Base-by-base conservation (phyloP, 2,113 vertebrate genomes). In the Ctenodactylus gundi region DNA sequence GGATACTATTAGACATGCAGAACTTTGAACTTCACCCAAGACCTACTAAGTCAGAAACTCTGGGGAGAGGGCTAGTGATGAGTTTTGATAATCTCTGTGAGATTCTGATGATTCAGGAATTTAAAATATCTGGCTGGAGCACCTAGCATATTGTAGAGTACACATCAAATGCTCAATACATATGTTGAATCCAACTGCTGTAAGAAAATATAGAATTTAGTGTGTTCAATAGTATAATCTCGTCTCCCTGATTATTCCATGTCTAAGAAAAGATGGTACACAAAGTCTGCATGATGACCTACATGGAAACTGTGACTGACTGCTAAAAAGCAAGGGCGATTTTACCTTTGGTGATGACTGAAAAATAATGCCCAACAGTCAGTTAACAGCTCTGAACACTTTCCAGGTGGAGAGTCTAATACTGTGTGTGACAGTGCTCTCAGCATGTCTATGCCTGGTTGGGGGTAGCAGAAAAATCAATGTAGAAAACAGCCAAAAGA, bases 161-260 rank as follows among this genome's bases (percentile, higher is more conserved):
- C 9, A 62, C 4, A 44, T 73, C 46, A 91, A 27, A 27, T 70
- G 12, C 41, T 96, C 60, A 87, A 15, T 77, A 78, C 57, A 81
- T 85, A 29, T 64, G 73, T 7, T 62, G 29, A 90, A 84, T 17
- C 88, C 39, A 91, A 94, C 27, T 86, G 14, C 18, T 46, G 12
- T 88, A 85, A 85, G n/a, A n/a, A 91, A 85, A 89, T 36, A 81
- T 4, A 60, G 67, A 93, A 95, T 91, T 41, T 81, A 85, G 31
- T 86, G 6, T 25, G 58, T 68, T 7, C 39, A 81, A 51, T 76
- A 93, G 82, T 55, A 49, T 23, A 85, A 18, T 77, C 6, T 31
- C 15, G 0, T 78, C 65, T 85, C 84, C 25, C 36, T 87, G n/a
- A 27, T 76, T 93, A 94, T 72, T 78, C 21, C 31, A 68, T 20